Evolutionary conservation across 2,797 vertebrate species (phyloP), one percentile per base, ranked within the genome.

Genomic region (Siniperca undulata): DNA sequence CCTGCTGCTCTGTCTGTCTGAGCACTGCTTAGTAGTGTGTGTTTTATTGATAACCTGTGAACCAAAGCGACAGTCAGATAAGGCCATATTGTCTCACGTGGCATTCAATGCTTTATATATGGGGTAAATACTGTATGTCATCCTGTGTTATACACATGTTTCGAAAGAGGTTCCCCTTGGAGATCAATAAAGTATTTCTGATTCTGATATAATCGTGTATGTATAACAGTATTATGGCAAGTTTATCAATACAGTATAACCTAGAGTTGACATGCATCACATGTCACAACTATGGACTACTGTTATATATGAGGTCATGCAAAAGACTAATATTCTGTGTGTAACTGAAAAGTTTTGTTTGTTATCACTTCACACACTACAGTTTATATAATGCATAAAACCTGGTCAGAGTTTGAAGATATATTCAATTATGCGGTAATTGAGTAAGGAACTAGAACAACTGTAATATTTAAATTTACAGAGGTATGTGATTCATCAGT

Each of bases 1-100:
- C 70, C 86, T 77, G 71, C 82, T 86, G 79, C 53, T 89, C 82
- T 67, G 80, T 78, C 66, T 78, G 78, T 78, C 69, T 74, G 75
- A 71, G 68, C 48, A 64, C 74, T 86, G 80, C 74, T 78, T 70
- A 40, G 55, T 70, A 69, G 85, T 89, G 38, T 20, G 22, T 70
- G 61, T 70, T 86, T 70, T 70, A 82, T 19, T 76, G 83, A 87
- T 84, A 90, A 90, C 75, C 72, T 76, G 80, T 78, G 75, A 87
- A 84, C 75, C 84, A 84, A 79, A 78, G 60, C 74, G 60, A 64
- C 68, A 80, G 46, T 60, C 72, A 72, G 78, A 58, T 76, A 70
- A 76, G 67, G 78, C 20, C 53, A 70, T 77, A 70, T 34, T 24
- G 46, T 82, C 66, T 73, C 64, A 69, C 27, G 34, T 60, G 59